Evolutionary conservation across 2,113 vertebrate species (phyloP), one percentile per base, ranked within the genome.

Genomic region (Acrocephalus arundinaceus): DNA sequence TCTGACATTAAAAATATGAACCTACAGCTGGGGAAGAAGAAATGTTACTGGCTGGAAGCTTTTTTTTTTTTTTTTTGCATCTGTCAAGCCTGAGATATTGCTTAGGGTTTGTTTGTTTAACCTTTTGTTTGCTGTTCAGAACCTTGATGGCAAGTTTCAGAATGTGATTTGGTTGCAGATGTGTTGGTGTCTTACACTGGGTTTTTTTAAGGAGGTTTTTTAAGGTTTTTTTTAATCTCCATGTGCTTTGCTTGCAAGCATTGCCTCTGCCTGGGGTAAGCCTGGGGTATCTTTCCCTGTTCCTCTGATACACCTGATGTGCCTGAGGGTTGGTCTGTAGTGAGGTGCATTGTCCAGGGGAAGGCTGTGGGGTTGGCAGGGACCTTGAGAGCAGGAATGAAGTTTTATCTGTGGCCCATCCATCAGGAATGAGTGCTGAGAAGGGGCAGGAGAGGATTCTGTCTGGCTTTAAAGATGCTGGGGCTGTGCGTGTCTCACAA

Each of bases 41-140:
- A 92, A 94, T 75, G 66, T 86, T 89, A 74, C 84, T 86, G 94
- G 54, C 62, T 95, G 66, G 90, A 88, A 88, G 11, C 22, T 37
- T 68, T 15, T 31, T 24, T 30, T 37, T 46, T 74, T 84, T 37
- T 52, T n/a, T n/a, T 65, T 23, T 57, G 7, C 78, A 88, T 96
- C 92, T 97, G 97, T 94, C 91, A 93, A 89, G 76, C 78, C 51
- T 90, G 90, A 94, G 85, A 67, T 57, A 58, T 90, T 85, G 80
- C 92, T 95, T 0, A 0, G 82, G 91, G 55, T 91, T 91, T 85
- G 70, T 97, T 97, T 97, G 73, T 65, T 96, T 97, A 97, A 97
- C 96, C 93, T 96, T 91, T 93, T 95, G 73, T 97, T 97, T 97
- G 94, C 92, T 94, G 87, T 72, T 75, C 62, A 65, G 77, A 95